Evolutionary conservation across 2,113 vertebrate genomes (phyloP).

Genomic region (Manacus vitellinus): DNA sequence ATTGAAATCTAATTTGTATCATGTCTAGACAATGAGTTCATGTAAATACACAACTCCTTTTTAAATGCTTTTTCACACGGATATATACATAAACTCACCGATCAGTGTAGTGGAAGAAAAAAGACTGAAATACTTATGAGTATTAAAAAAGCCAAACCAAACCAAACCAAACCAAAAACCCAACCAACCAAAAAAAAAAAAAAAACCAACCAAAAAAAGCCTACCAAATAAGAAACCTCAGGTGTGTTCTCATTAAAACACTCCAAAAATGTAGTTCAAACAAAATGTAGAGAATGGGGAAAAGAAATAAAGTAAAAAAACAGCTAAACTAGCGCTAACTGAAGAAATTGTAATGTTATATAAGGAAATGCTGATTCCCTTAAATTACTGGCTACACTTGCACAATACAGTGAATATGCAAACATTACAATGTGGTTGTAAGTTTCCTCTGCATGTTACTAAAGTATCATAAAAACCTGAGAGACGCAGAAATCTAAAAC

Average conservation of each 20-base stretch:
- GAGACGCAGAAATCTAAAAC: not conserved
- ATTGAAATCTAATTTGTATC: not conserved
- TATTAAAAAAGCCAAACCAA: not conserved
- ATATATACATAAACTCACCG: not conserved
- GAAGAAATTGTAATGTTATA: not conserved
- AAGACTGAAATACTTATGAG: rapidly evolving
- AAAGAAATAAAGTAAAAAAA: not conserved
- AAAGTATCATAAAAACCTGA: not conserved
- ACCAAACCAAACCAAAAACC: not conserved
- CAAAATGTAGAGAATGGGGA: not conserved
- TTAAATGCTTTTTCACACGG: not conserved
- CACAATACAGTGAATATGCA: not conserved
- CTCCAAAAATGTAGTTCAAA: not conserved
- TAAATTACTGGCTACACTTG: not conserved
- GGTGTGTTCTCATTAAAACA: not conserved
- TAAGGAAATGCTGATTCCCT: not conserved
- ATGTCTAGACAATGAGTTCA: not conserved
- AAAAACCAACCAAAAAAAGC: not conserved
- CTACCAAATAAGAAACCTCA: not conserved
- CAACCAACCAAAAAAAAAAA: not conserved
- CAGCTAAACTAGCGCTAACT: not conserved
- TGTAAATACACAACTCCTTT: not conserved
- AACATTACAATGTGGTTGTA: not conserved
- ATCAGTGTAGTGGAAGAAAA: not conserved
- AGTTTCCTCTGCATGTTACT: not conserved